These are phyloP conservation scores for Hippopotamus amphibius DNA, from an alignment of 2,113 vertebrate genomes.

Conservation along the genomic window DNA sequence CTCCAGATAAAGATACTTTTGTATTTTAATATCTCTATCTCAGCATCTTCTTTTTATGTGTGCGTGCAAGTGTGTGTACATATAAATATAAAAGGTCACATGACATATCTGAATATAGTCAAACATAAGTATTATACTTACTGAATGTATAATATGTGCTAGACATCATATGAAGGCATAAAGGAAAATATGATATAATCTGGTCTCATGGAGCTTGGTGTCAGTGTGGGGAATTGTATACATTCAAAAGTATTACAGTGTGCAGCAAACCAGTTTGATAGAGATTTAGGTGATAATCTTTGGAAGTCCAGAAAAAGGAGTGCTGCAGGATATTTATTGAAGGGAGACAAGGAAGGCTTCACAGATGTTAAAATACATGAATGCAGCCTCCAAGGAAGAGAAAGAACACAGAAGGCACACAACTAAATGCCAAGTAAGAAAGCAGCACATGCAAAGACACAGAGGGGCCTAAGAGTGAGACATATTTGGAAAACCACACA, in stretches of 20 bases:
- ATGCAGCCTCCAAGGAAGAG: background rate
- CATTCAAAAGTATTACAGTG: background rate
- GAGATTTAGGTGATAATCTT: background rate
- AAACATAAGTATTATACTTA: background rate
- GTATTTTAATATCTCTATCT: background rate
- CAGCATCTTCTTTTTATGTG: background rate
- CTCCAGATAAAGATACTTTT: background rate
- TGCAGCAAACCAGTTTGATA: background rate
- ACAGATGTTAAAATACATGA: background rate
- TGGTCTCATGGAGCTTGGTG: background rate
- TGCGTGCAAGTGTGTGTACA: background rate
- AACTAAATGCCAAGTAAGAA: background rate
- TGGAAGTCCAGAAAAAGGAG: background rate
- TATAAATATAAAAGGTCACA: background rate
- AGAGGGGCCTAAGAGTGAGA: accelerated
- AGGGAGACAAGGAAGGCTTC: background rate
- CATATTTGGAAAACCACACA: background rate
- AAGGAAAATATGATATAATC: background rate
- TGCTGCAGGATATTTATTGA: background rate
- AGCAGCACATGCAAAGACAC: background rate
- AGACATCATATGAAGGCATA: background rate
- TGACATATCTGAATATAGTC: background rate
- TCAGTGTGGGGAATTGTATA: background rate
- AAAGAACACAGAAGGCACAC: background rate
- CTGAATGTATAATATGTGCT: background rate